Evolutionary conservation across 2,113 vertebrate species (phyloP).

Genomic region (Lethenteron reissneri): DNA sequence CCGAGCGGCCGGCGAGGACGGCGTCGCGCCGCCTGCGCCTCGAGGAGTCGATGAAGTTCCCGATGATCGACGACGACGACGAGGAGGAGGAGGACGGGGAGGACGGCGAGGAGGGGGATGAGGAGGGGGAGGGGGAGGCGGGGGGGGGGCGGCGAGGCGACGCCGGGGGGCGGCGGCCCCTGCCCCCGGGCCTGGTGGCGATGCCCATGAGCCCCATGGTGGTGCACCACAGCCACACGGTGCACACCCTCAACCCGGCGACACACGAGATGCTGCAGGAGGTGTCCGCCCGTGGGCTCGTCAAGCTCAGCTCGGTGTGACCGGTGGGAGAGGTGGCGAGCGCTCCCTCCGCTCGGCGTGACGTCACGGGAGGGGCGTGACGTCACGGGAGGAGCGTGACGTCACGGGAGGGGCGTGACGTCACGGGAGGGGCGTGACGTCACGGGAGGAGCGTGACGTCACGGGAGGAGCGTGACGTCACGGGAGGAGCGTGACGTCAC

Average conservation of each 20-base stretch:
- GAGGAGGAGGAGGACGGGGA: not conserved
- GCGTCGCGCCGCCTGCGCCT: not conserved
- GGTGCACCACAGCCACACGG: conserved; percentile 52
- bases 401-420: no score
- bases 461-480: no score
- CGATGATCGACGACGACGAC: conserved; percentile 1
- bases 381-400: no score
- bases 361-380: no score
- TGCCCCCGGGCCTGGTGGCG: conserved; percentile 54
- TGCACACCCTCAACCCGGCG: conserved; percentile 58
- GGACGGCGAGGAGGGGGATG: not conserved
- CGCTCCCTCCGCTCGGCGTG: no score
- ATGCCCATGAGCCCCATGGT: conserved; percentile 48
- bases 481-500: no score
- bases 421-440: no score
- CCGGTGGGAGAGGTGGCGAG: not conserved
- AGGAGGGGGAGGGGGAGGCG: no score
- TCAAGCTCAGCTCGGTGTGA: conserved; percentile 96
- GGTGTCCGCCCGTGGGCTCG: conserved; percentile 74
- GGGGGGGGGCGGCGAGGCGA: no score
- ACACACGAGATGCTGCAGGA: conserved; percentile 88
- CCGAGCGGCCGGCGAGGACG: not conserved
- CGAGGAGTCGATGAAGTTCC: not conserved
- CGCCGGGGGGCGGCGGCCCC: conserved; percentile 11
- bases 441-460: no score